Conservation (phyloP, 2,113 vertebrate genomes). For the Mesitornis unicolor region DNA sequence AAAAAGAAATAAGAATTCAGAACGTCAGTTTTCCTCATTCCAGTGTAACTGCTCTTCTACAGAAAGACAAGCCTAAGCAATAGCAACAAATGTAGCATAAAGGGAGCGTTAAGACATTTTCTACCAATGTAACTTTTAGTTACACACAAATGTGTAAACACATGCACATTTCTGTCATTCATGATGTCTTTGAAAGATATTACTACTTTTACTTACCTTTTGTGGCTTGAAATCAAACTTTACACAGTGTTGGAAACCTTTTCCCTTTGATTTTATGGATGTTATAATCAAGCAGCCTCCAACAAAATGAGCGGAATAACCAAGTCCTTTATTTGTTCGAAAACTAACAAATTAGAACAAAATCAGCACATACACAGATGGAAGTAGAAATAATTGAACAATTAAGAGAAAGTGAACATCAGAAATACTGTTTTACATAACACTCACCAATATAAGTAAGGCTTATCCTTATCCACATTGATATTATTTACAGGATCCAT, state of each 20-base stretch:
- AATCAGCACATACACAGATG: not conserved
- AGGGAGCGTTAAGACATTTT: not conserved
- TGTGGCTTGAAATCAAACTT: conserved; percentile 99
- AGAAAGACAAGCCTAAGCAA: not conserved
- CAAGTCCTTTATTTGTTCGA: conserved; percentile 95
- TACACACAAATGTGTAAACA: not conserved
- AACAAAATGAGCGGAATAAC: conserved; percentile 98
- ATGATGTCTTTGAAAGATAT: not conserved
- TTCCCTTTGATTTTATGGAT: conserved; percentile 95
- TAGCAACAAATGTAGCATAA: not conserved
- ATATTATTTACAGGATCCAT: conserved; percentile 99
- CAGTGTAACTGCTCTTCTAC: not conserved
- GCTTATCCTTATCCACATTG: conserved; percentile 98
- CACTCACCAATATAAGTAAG: conserved; percentile 96
- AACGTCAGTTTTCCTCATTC: not conserved
- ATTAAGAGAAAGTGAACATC: not conserved
- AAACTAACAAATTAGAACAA: conserved; percentile 79
- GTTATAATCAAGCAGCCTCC: conserved; percentile 95
- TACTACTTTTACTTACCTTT: conserved; percentile 80
- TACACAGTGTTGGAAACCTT: conserved; percentile 98
- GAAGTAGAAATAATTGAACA: not conserved
- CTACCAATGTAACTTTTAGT: not conserved
- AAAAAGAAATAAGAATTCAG: not conserved
- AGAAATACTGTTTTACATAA: not conserved
- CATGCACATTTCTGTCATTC: not conserved